Evolutionary conservation across 2,797 vertebrate genomes (phyloP), one percentile per base, ranked within the genome.

Genomic region (Tauraco hartlaubi): DNA sequence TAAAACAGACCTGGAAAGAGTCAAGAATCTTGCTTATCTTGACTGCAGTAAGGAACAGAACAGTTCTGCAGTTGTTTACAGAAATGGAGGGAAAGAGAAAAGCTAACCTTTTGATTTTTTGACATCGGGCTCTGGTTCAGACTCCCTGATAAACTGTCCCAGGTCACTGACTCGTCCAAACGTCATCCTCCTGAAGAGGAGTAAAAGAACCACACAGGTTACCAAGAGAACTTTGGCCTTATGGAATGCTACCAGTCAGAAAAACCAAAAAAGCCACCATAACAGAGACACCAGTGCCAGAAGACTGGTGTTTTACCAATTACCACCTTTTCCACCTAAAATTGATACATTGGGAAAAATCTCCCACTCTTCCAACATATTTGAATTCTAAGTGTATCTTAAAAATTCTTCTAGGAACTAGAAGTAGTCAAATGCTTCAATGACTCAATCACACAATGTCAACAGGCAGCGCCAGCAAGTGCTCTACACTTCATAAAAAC

Each of bases 161-260:
- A 99, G 97, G 96, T 99, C 99, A 80, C 99, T 99, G 94, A 99
- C 99, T 97, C 99, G 99, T 90, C 99, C 99, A 92, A 99, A 99
- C 1, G 99, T 99, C 99, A 99, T 99, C 97, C 97, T 99, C 96
- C 99, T 99, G 98, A 75, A 63, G 78, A 41, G 11, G 31, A 44
- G 20, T 8, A n/a, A 63, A 41, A 90, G 44, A 73, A 83, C 39
- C 39, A 71, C 1, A 12, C 5, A n/a, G 22, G 72, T 92, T 68
- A 93, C 12, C 44, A 43, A 31, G 48, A 81, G 21, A 85, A 84
- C 15, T 39, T 1, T 4, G 6, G 51, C 72, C 66, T 28, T 63
- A 55, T 11, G 39, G 37, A 77, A 94, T 86, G 56, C 26, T 63
- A 35, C 18, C 28, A 63, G 11, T 23, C 16, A 69, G 23, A 20